Conservation (phyloP, 2,888 invertebrate genomes). For the Ganaspis brasiliensis region DNA sequence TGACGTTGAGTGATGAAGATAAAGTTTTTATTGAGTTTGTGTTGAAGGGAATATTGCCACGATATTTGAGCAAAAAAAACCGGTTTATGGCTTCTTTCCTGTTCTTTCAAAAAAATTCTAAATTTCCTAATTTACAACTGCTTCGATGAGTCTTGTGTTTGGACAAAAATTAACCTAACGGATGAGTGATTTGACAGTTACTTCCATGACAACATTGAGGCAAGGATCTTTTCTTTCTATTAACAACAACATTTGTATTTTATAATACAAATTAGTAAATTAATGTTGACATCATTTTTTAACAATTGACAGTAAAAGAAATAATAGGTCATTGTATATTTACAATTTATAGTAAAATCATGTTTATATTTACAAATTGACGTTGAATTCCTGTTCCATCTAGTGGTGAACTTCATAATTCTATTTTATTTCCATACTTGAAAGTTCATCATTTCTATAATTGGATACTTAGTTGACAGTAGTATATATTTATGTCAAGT, state of each 20-base stretch:
- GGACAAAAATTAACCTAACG: not conserved
- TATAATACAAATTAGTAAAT: not conserved
- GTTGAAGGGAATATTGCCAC: not conserved
- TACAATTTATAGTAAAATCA: not conserved
- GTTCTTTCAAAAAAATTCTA: not conserved
- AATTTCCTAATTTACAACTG: not conserved
- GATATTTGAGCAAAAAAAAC: not conserved
- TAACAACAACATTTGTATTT: too few species aligned
- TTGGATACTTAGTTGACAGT: too few species aligned
- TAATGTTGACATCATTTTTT: not conserved
- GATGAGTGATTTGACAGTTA: not conserved
- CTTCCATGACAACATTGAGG: not conserved
- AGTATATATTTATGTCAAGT: too few species aligned
- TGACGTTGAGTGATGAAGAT: constrained; percentile 12
- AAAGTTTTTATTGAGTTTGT: constrained; percentile 9
- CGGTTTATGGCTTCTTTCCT: not conserved
- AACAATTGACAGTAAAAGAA: not conserved
- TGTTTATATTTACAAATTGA: constrained; percentile 6
- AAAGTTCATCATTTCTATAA: not conserved
- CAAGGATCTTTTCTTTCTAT: not conserved
- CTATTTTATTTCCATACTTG: not conserved
- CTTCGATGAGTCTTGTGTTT: not conserved
- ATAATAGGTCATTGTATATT: not conserved
- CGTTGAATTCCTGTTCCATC: constrained; percentile 4
- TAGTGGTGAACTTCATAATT: constrained; percentile 4